Evolutionary conservation across 2,888 invertebrate species (phyloP), one percentile per base, ranked within the genome.

Genomic region (Miltochrista miniata): DNA sequence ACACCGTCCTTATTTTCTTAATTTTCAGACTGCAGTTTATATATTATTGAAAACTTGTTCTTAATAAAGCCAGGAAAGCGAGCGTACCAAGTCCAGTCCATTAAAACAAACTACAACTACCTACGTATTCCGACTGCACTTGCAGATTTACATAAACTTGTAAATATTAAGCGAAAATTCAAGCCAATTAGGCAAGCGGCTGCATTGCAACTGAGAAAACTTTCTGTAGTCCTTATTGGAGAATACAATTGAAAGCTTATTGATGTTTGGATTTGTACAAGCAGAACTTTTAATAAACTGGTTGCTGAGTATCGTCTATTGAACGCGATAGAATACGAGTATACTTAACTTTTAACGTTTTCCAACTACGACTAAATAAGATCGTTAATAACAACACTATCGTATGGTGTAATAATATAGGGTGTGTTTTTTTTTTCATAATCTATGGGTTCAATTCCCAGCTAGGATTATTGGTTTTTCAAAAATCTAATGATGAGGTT

Each of bases 181-280:
- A 72, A 77, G 75, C 87, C 87, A 88, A 89, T 88, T 87, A 88
- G 80, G 75, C 79, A 71, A 72, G 74, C 75, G 73, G 74, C 75
- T 70, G 77, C 76, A 75, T 78, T 76, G 74, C 79, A 69, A 71
- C 70, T 74, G 60, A 71, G 64, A 66, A 71, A 85, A 85, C 68
- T 87, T 87, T 84, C 71, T 71, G 68, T 67, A 59, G 64, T 59
- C 65, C 79, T 79, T 74, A 74, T 73, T 73, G 72, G 57, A 60
- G 68, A 77, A 79, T 74, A 77, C 74, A 75, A 79, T 79, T 66
- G 73, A 79, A 72, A 74, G 79, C 74, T 79, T 82, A 85, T 83
- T 82, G 79, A 75, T 70, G 78, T 81, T 76, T 78, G 72, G 5
- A 81, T 83, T 82, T 74, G 71, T 72, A 76, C 64, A 72, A 70